Evolutionary conservation across 1,140 invertebrate genomes (phyloP), one percentile per base, ranked within the genome.

Genomic region (Onthophagus taurus): DNA sequence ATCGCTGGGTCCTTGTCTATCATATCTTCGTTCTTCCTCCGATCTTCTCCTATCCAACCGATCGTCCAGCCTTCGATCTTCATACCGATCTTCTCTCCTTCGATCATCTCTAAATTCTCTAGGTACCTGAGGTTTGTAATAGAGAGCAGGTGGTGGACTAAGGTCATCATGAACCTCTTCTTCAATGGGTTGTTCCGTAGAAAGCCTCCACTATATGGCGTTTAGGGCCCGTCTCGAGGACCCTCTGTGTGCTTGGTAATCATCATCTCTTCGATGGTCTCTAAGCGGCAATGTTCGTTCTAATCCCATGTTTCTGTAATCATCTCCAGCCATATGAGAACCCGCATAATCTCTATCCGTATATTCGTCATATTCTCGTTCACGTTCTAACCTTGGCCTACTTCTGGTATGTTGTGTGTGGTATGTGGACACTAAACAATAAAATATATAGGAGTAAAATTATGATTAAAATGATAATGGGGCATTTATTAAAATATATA

Each of bases 151-250:
- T 36, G 35, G 44, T 7, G 59, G 53, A 44, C 56, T 55, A 26
- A 59, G 48, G 17, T 61, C 61, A 53, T 58, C 58, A 49, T 60
- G 55, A 45, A 63, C 46, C 51, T 64, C 62, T 50, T 64, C 62
- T 61, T 63, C 62, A 61, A 64, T 64, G 48, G 62, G 60, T 45
- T 63, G 60, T 45, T 64, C 62, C 62, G 62, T 61, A 60, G 62
- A 59, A 51, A 64, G 60, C 60, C 62, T 61, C 62, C 62, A 66
- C 66, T 69, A 71, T 53, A 71, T 68, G 54, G 67, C 70, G 52
- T 74, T 72, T 20, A 72, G 61, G 20, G 67, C 67, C 44, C 70
- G 57, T 39, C 70, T 60, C 16, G 71, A 70, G 11, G 69, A 64
- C 17, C 66, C 61, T 45, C 65, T 59, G 52, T 72, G 70, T 12